A percentile compares a stretch with the other conserved stretches of the same genome.
These are phyloP conservation scores for Hyperopisus bebe DNA, from an alignment of 2,113 vertebrate genomes.

Conservation along the genomic window DNA sequence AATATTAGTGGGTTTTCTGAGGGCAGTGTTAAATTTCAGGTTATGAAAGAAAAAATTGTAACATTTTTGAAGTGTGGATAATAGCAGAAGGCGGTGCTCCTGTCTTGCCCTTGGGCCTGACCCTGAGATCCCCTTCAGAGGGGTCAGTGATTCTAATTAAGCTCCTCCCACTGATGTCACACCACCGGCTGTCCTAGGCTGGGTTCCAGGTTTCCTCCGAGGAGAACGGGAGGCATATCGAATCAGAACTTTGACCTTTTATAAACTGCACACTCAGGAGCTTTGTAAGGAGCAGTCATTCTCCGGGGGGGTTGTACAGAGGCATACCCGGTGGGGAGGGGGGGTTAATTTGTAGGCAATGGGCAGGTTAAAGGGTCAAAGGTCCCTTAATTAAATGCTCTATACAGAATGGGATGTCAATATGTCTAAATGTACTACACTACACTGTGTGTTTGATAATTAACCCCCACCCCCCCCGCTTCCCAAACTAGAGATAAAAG, in stretches of 20 bases:
- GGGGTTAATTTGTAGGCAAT: slow-evolving; percentile 54
- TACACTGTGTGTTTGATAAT: slow-evolving; percentile 29
- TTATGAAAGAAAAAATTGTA: background rate
- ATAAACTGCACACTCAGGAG: slow-evolving; percentile 47
- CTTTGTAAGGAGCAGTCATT: slow-evolving; percentile 39
- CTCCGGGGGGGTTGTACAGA: background rate
- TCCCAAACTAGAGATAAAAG: background rate
- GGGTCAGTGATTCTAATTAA: background rate
- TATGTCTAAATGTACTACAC: slow-evolving; percentile 52
- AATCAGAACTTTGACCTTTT: slow-evolving; percentile 59
- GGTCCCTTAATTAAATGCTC: slow-evolving; percentile 52
- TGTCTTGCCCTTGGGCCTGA: background rate
- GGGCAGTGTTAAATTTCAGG: background rate
- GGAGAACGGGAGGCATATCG: slow-evolving; percentile 54
- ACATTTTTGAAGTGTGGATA: background rate
- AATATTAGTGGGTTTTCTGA: background rate
- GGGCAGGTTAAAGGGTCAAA: slow-evolving; percentile 42
- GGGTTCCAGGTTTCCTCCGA: slow-evolving; percentile 36
- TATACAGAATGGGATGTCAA: slow-evolving; percentile 47
- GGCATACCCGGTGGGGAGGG: slow-evolving; percentile 22
- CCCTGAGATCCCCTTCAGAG: background rate
- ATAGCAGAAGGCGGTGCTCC: background rate
- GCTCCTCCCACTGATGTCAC: background rate
- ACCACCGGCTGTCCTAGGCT: background rate
- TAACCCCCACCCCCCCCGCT: background rate